Evolutionary conservation across 2,113 vertebrate species (phyloP), one percentile per base, ranked within the genome.

Genomic region (Xiphorhynchus elegans): DNA sequence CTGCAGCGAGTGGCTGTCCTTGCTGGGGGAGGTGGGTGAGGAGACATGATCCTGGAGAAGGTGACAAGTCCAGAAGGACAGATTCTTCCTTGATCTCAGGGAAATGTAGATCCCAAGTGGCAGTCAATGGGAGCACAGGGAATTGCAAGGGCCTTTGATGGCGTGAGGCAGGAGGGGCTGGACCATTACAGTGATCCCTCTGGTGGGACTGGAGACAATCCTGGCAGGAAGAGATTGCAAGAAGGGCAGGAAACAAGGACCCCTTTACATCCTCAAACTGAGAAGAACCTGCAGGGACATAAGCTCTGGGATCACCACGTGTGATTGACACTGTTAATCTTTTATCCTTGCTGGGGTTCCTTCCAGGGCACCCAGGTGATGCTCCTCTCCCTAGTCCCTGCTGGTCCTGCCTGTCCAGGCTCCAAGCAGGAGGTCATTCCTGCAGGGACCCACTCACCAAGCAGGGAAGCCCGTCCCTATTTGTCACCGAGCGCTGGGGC

Each of bases 121-220:
- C 44, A 62, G 53, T 24, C 25, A 39, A 1, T 31, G 11, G 77
- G 24, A 35, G 13, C 0, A 2, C 1, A 0, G 8, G 10, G 87
- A 53, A n/a, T 40, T 47, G 3, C 14, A 72, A 79, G 15, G 52
- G 9, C 11, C 11, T 76, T 74, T 59, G 47, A 39, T 49, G 31
- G 33, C 29, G 60, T 19, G 2, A 28, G 29, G 24, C 17, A 49
- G n/a, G 28, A 53, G 35, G 19, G 14, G 20, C 33, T 13, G 11
- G 44, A 18, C 35, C n/a, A 25, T 29, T 9, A 31, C 24, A 26
- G 15, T 5, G 2, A 11, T 59, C 24, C 66, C 53, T 26, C 10
- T 55, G 29, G 33, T 49, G 62, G 31, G 13, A 66, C 28, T 26
- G 31, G 53, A 17, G 47, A 47, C 31, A 69, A 2, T 16, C 7